A percentile compares a stretch with the other conserved stretches of the same genome.
phyloP scores from a whole-genome alignment of 2,888 invertebrate species.

The Geophilus truncorum region DNA sequence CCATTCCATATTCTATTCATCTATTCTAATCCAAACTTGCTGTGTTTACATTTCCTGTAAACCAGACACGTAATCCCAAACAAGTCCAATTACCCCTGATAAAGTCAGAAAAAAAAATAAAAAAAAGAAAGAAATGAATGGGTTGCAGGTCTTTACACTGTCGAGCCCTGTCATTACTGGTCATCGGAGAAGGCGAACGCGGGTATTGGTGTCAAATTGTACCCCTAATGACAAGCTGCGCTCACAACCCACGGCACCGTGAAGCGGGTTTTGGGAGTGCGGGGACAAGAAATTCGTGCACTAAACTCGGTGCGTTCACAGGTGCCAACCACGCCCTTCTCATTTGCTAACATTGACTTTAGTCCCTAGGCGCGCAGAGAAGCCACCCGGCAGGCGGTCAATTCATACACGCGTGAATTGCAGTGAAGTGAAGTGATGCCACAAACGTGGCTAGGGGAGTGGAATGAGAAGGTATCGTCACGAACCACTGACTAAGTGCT shows the following conservation, averaged over 20 bases:
- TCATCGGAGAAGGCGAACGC: background rate
- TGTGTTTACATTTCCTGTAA: too few species aligned
- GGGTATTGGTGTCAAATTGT: background rate
- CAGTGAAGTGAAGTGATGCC: background rate
- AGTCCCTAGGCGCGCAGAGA: background rate
- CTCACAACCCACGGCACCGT: background rate
- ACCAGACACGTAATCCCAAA: too few species aligned
- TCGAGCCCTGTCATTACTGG: background rate
- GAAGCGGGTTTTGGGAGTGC: too few species aligned
- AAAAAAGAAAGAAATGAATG: background rate
- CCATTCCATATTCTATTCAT: too few species aligned
- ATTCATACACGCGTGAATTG: background rate
- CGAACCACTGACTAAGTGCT: background rate
- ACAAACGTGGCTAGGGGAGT: background rate
- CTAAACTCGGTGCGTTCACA: background rate
- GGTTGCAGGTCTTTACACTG: background rate
- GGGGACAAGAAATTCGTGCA: background rate
- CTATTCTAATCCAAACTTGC: too few species aligned
- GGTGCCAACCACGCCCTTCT: background rate
- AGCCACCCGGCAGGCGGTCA: background rate
- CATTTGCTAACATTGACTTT: background rate
- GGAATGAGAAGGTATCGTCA: background rate
- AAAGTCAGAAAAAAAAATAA: background rate
- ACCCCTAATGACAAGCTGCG: background rate
- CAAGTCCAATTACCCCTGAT: background rate